phyloP scores from a whole-genome alignment of 2,888 invertebrate genomes.

The Ophion obscuratus region DNA sequence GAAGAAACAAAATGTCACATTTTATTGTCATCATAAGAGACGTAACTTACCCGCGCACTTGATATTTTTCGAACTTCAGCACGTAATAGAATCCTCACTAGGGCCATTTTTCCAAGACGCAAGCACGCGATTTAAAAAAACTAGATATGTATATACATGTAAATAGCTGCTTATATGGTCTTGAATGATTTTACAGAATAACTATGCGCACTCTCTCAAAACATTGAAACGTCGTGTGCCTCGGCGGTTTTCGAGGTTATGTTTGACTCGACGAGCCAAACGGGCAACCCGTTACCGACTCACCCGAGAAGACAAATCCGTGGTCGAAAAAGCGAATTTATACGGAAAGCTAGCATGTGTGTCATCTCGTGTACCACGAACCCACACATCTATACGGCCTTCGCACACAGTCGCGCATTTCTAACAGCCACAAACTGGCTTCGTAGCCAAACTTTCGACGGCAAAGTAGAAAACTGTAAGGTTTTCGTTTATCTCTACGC shows the following conservation, averaged over 20 bases:
- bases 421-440: neutral
- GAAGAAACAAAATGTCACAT: constrained; percentile 8
- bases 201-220: constrained; percentile 27
- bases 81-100: constrained; percentile 78
- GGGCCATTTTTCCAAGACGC: constrained; percentile 74
- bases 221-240: constrained; percentile 41
- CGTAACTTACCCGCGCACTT: constrained; percentile 78
- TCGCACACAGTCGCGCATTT: neutral
- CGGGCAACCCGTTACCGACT: constrained; percentile 45
- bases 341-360: constrained; percentile 1
- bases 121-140: constrained; percentile 26
- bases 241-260: constrained; percentile 41
- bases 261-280: constrained; percentile 47
- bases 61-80: constrained; percentile 75
- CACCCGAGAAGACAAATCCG: constrained; percentile 18
- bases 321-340: constrained; percentile 12
- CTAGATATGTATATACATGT: constrained; percentile 31
- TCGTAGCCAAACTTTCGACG: too few relatives aligned
- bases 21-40: constrained; percentile 46
- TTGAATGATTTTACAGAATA: constrained; percentile 17
- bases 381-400: constrained; percentile 13
- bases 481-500: neutral
- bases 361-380: neutral
- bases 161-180: neutral
- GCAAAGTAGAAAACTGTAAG: neutral